A percentile compares a stretch with the other conserved stretches of the same genome.
Conservation (phyloP, 2,113 vertebrate genomes). For the Eidolon helvum region DNA sequence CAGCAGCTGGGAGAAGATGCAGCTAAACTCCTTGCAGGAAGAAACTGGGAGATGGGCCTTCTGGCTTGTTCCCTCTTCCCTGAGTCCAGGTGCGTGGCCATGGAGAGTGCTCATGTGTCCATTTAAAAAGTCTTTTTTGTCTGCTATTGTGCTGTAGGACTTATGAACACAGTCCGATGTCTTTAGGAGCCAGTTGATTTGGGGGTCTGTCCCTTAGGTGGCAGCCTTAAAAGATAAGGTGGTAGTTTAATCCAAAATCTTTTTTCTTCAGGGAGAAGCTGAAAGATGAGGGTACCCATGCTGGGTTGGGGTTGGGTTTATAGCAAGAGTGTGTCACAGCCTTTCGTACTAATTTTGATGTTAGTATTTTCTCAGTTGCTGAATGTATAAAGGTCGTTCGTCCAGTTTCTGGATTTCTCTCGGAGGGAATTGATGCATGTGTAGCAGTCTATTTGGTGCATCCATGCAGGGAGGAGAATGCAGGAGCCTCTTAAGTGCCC, state of each 20-base stretch:
- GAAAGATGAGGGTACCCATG: not conserved
- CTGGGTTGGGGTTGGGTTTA: not conserved
- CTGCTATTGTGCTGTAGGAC: not conserved
- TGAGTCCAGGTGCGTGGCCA: not conserved
- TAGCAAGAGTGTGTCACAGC: not conserved
- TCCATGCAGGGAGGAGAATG: not conserved
- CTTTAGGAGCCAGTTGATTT: not conserved
- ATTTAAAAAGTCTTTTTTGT: not conserved
- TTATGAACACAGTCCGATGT: rapidly evolving
- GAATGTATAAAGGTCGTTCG: not conserved
- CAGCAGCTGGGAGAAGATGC: not conserved
- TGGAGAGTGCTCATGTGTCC: not conserved
- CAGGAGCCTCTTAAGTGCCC: not conserved
- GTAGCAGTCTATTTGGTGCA: not conserved
- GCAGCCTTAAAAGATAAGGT: not conserved
- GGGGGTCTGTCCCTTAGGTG: not conserved
- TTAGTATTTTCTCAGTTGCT: not conserved
- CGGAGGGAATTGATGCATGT: not conserved
- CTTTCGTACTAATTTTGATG: not conserved
- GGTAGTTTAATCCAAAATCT: not conserved
- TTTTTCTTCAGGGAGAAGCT: not conserved
- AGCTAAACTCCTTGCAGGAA: not conserved
- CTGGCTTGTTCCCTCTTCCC: not conserved
- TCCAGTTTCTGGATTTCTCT: not conserved
- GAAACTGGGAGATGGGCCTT: not conserved